These are phyloP conservation scores for Amazona vittata DNA, from an alignment of 2,113 vertebrate genomes.

Conservation along the genomic window DNA sequence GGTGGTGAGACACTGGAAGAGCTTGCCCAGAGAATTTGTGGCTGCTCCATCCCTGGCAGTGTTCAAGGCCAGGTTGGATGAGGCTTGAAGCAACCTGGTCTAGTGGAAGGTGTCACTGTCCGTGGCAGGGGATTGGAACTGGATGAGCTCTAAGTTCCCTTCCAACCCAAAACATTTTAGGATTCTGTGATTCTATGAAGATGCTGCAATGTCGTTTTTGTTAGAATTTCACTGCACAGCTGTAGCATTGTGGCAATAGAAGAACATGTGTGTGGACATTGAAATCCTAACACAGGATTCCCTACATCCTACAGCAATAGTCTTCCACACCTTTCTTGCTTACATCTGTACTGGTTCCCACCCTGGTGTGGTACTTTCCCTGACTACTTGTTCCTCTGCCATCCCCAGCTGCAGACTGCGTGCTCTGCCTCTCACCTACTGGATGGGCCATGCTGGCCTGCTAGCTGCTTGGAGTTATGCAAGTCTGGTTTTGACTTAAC, in stretches of 20 bases:
- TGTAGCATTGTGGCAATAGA: not conserved
- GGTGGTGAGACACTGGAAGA: not conserved
- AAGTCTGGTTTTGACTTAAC: not conserved
- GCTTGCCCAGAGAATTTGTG: not conserved
- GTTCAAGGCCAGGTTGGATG: not conserved
- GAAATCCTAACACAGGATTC: not conserved
- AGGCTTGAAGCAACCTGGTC: not conserved
- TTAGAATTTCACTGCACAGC: not conserved
- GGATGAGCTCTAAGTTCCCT: not conserved
- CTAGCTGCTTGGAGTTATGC: not conserved
- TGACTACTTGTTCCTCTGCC: not conserved
- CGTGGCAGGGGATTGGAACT: not conserved
- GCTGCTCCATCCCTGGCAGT: not conserved
- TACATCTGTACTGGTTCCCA: fast-evolving
- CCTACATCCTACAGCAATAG: not conserved
- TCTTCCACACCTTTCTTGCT: not conserved
- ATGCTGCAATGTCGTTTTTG: not conserved
- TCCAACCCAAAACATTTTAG: not conserved
- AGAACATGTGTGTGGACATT: not conserved
- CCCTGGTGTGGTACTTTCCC: not conserved
- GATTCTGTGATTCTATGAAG: not conserved
- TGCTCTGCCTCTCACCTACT: not conserved
- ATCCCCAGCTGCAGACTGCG: not conserved
- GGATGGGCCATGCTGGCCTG: not conserved
- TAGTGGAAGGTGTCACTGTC: not conserved